Evolutionary conservation across 1,140 invertebrate species (phyloP).

Genomic region (Penaeus chinensis): DNA sequence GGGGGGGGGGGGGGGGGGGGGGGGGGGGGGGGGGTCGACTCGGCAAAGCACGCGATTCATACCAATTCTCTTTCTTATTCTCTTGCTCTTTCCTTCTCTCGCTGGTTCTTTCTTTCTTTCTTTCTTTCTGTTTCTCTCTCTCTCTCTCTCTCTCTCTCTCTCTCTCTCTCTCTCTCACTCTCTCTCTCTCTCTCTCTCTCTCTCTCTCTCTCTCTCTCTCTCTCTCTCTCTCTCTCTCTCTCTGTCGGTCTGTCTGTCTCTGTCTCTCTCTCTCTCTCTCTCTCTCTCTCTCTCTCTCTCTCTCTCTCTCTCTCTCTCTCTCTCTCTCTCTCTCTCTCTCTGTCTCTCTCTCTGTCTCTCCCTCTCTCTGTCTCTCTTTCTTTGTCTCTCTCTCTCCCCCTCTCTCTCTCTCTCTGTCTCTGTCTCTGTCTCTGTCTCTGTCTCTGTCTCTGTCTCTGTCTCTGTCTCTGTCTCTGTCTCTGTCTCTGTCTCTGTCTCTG

Average conservation of each 20-base stretch:
- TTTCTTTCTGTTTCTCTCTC: background rate
- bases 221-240: background rate
- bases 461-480: no score
- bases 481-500: no score
- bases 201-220: background rate
- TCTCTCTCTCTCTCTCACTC: no score
- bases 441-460: background rate
- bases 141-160: background rate
- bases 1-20: background rate
- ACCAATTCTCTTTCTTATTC: no score
- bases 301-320: no score
- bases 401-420: background rate
- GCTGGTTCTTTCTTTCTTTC: no score
- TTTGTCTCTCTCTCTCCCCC: constrained; percentile 2
- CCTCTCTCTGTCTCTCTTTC: background rate
- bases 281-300: background rate
- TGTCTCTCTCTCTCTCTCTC: background rate
- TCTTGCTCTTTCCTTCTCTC: no score
- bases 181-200: no score
- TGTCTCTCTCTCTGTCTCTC: background rate
- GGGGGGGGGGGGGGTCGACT: no score
- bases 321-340: background rate
- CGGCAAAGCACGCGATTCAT: no score
- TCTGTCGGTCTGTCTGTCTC: background rate
- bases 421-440: background rate